A percentile compares a stretch with the other conserved stretches of the same genome.
phyloP scores from a whole-genome alignment of 2,113 vertebrate species.

The Taxidea taxus region DNA sequence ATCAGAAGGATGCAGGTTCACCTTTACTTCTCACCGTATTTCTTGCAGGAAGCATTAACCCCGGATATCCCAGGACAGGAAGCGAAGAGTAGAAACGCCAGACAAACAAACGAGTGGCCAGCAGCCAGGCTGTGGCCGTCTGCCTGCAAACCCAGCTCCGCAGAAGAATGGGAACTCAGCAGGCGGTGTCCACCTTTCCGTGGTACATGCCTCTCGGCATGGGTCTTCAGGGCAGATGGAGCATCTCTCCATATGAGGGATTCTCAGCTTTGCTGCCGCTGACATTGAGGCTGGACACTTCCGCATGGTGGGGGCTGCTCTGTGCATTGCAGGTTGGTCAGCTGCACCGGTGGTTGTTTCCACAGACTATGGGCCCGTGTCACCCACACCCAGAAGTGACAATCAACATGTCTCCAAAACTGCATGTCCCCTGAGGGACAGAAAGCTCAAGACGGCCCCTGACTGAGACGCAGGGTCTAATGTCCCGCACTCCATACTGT shows the following conservation, averaged over 20 bases:
- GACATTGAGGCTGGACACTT: neutral
- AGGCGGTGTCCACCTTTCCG: too few relatives aligned
- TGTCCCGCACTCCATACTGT: accelerated
- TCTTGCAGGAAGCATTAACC: accelerated
- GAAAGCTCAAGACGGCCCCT: too few relatives aligned
- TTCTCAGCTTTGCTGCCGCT: neutral
- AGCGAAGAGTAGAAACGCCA: neutral
- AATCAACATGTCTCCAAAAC: neutral
- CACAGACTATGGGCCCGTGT: neutral
- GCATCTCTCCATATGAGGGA: accelerated
- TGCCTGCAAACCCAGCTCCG: accelerated
- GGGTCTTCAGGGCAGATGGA: neutral
- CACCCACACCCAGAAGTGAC: neutral
- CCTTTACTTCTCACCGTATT: neutral
- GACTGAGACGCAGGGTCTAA: accelerated
- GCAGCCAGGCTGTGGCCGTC: neutral
- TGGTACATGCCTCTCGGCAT: accelerated
- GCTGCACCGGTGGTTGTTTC: neutral
- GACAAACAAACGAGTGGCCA: neutral
- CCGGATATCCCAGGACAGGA: neutral
- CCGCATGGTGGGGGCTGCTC: neutral
- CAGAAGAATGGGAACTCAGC: too few relatives aligned
- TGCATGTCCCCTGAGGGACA: neutral
- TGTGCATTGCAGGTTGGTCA: neutral
- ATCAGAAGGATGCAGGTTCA: accelerated